These are phyloP conservation scores for Poeciliopsis occidentalis DNA, from an alignment of 2,113 vertebrate species.

Conservation along the genomic window DNA sequence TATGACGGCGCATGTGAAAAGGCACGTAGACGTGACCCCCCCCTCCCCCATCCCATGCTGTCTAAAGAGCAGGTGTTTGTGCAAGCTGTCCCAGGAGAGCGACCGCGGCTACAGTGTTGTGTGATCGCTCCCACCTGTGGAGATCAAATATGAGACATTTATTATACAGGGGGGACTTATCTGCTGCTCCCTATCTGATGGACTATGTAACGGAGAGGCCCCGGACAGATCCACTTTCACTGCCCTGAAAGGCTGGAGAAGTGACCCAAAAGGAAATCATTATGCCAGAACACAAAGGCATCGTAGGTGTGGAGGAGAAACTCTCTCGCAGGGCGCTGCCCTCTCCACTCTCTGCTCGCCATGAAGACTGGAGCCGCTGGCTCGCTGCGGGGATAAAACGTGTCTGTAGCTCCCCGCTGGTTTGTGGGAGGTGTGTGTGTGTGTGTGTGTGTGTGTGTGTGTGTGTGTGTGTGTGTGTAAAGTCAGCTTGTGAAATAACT, in stretches of 20 bases:
- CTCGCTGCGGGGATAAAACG: constrained; percentile 4
- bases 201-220: constrained; percentile 80
- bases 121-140: constrained; percentile 78
- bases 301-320: constrained; percentile 65
- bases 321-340: constrained; percentile 51
- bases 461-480: constrained; percentile 24
- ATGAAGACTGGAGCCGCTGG: constrained; percentile 38
- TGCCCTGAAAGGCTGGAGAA: constrained; percentile 79
- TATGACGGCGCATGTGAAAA: constrained; percentile 22
- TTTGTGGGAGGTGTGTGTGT: constrained; percentile 34
- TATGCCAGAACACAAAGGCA: constrained; percentile 76
- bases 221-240: constrained; percentile 77
- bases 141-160: constrained; percentile 82
- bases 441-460: constrained; percentile 19
- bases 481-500: constrained; percentile 20
- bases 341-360: constrained; percentile 37
- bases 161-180: constrained; percentile 81
- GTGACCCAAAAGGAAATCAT: constrained; percentile 83
- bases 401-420: constrained; percentile 10
- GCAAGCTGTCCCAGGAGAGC: constrained; percentile 63
- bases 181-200: constrained; percentile 76
- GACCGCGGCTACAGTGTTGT: constrained; percentile 48
- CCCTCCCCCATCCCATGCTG: constrained; percentile 12
- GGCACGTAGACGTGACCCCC: constrained; percentile 29
- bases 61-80: constrained; percentile 64